Conservation (phyloP, 2,888 invertebrate genomes). For the Theretra japonica region DNA sequence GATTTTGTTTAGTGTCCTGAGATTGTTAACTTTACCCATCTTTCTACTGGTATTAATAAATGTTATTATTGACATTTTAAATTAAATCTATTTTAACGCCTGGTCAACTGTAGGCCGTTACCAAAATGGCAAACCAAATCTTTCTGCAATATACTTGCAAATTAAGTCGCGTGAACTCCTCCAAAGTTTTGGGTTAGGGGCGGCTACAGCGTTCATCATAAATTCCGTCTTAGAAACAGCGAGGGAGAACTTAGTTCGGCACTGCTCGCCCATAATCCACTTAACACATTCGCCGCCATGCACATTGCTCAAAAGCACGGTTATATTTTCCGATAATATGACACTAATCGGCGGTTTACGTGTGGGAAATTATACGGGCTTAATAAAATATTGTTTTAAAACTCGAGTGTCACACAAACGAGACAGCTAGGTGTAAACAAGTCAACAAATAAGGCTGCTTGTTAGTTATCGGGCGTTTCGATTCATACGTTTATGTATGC, state of each 20-base stretch:
- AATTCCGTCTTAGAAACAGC: not conserved
- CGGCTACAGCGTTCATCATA: not conserved
- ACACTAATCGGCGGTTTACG: slow-evolving; percentile 16
- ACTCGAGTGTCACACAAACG: slow-evolving; percentile 11
- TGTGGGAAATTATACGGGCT: slow-evolving; percentile 17
- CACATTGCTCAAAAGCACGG: not conserved
- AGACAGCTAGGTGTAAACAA: slow-evolving; percentile 12
- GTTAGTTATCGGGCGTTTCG: not conserved
- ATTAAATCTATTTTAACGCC: too few species aligned
- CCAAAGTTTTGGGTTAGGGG: too few species aligned
- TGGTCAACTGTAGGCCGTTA: too few species aligned
- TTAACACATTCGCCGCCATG: not conserved
- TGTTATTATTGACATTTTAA: too few species aligned
- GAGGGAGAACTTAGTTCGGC: not conserved
- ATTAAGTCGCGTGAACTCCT: too few species aligned
- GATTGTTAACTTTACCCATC: too few species aligned
- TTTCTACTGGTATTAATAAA: too few species aligned
- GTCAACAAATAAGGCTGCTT: not conserved
- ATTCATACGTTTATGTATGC: not conserved
- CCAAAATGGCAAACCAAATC: too few species aligned
- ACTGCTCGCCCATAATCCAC: slow-evolving; percentile 7
- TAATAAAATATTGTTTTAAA: slow-evolving; percentile 16
- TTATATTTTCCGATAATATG: slow-evolving; percentile 12
- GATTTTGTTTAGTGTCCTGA: too few species aligned
- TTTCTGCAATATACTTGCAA: too few species aligned